Evolutionary conservation across 1,140 invertebrate genomes (phyloP), one percentile per base, ranked within the genome.

Genomic region (Drosophila kohkoa): DNA sequence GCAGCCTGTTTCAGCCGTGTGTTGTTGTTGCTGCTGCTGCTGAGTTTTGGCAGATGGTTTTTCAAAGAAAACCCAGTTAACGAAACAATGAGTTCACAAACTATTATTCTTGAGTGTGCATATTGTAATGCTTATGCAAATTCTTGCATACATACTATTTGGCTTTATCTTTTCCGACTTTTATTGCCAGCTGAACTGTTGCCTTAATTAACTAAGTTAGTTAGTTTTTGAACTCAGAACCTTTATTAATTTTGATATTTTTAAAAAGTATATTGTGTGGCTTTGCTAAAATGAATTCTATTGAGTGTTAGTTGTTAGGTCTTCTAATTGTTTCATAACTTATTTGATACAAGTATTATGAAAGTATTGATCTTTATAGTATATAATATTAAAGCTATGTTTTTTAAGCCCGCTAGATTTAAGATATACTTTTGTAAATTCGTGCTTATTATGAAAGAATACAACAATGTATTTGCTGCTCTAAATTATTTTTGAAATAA

Each of bases 61-160:
- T 13, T 7, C 28, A 54, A 54, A 30, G 11, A 13, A 54, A 54
- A 35, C 28, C 28, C 51, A 3, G 51, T 54, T 54, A 54, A 54
- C 51, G 30, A 1, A 7, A 15, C 48, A 49, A 20, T 28, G 16
- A 16, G n/a, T 48, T n/a, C 15, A 48, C 13, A 48, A 48, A 7
- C 20, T 11, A 49, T 1, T 49, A 49, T 25, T 4, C 20, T 28
- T 20, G 48, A 6, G 41, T 43, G 41, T 43, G 41, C n/a, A 43
- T 43, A 43, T 43, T 43, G 41, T 43, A 43, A 43, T 43, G n/a
- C 41, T n/a, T n/a, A 38, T 38, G 35, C 35, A 38, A 38, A 8
- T 48, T 48, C 5, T 13, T 20, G 46, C 15, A 48, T 10, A 1
- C 6, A n/a, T 20, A 20, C 16, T 48, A 49, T 49, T 49, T 49